Conservation (phyloP, 1,140 invertebrate species). For the Trachymyrmex cornetzi region DNA sequence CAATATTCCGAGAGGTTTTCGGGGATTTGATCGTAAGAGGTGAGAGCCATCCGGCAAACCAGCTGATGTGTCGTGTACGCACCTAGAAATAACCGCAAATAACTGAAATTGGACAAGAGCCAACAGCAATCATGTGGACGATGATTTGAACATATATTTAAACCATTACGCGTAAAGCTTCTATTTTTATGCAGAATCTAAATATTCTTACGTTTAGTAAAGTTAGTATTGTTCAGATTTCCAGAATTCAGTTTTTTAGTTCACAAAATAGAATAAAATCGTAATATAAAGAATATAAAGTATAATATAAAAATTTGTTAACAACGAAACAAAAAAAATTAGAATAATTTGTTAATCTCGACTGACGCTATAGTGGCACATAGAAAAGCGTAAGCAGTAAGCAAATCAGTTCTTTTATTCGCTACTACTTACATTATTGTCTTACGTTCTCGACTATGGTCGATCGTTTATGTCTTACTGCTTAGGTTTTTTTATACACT, state of each 20-base stretch:
- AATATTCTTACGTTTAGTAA: not conserved
- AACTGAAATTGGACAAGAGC: constrained; percentile 42
- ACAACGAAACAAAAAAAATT: not conserved
- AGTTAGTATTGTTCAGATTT: not conserved
- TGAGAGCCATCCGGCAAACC: constrained; percentile 96
- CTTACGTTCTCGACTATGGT: too few relatives aligned
- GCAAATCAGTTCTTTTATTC: too few relatives aligned
- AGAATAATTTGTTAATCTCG: not conserved
- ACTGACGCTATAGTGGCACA: not conserved
- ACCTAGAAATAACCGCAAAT: constrained; percentile 89
- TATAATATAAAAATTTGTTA: not conserved
- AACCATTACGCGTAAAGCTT: not conserved
- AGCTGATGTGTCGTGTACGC: constrained; percentile 98
- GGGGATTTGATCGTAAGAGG: constrained; percentile 98
- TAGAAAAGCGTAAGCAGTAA: too few relatives aligned
- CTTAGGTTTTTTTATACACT: too few relatives aligned
- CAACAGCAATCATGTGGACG: constrained; percentile 3
- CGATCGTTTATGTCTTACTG: too few relatives aligned
- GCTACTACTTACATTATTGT: too few relatives aligned
- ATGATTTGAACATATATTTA: constrained; percentile 38
- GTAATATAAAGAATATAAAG: too few relatives aligned
- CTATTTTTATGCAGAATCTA: not conserved
- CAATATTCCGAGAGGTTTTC: constrained; percentile 95
- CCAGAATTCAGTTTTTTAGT: not conserved
- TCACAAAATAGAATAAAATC: not conserved